Base-by-base conservation (phyloP, 1,140 invertebrate species). In the Philaenus spumarius region DNA sequence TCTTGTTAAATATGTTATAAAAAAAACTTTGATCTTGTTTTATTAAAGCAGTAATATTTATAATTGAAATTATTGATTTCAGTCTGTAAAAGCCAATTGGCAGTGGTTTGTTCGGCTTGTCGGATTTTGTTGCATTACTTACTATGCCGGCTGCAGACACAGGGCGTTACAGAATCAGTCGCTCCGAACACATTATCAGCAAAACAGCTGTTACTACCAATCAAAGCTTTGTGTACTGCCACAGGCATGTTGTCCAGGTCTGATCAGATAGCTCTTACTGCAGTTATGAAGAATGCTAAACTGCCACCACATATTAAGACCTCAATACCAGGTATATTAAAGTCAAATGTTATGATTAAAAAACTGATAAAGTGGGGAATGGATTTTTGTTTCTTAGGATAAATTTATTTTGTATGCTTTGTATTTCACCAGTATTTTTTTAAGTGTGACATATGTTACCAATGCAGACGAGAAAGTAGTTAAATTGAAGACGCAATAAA, bases 271-370 rank as follows among this genome's bases (percentile, higher is more conserved):
- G 77, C 79, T 22, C 75, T 87, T 14, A 78, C 80, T 14, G 77
- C 81, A 45, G 77, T 80, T 15, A 79, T 88, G 77, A 85, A 85
- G 66, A 81, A 81, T 63, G 80, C 84, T 37, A 83, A 82, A 68
- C 67, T 82, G 61, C 85, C 85, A 17, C 71, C 78, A 17, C 74
- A 75, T 55, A 71, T 81, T 24, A 79, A 78, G 69, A 75, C 75
- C 30, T 72, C 78, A 54, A 68, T 75, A 48, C 68, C 71, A 68
- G 76, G 77, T 78, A 67, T n/a, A n/a, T 37, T n/a, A 37, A 37
- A 37, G 35, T 37, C 7, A 37, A 37, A 37, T n/a, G n/a, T 37
- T 7, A n/a, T 37, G 35, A 12, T n/a, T n/a, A n/a, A n/a, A n/a
- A n/a, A n/a, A n/a, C n/a, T n/a, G n/a, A n/a, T n/a, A n/a, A n/a